Evolutionary conservation across 2,797 vertebrate species (phyloP), one percentile per base, ranked within the genome.

Genomic region (Macrochelys suwanniensis): DNA sequence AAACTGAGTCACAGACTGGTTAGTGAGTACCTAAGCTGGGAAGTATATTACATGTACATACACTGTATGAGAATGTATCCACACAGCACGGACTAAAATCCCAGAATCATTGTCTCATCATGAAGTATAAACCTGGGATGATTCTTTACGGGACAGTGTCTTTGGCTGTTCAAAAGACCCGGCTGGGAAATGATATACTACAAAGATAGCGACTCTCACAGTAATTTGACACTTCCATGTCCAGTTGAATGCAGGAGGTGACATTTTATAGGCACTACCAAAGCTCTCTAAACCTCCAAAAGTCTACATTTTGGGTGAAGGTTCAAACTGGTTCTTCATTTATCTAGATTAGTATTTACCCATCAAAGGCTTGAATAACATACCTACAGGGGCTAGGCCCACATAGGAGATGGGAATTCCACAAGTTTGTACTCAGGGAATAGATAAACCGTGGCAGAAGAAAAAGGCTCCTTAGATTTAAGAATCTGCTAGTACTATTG

Each of bases 301-400:
- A 85, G 47, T 45, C 74, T 78, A 16, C 45, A 9, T 56, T 31
- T 85, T 59, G 31, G 26, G 21, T 65, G 71, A 93, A 49, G 74
- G 31, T 3, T 53, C 1, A 6, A 76, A 87, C 87, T 45, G 26
- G 2, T 4, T 57, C 49, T 26, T 45, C 65, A 19, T 77, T 77
- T 88, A 89, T 82, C 82, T 45, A 89, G 93, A 89, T 54, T 15
- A 1, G 11, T 33, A 56, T 56, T 17, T 33, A 28, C 80, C 45
- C 77, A 91, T 71, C 26, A 82, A 86, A 87, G 92, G 17, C 84
- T 87, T 80, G 82, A 84, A 54, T 16, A 77, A 42, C 57, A 56
- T 3, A 11, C 80, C n/a, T 13, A 80, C 31, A 6, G 7, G 84
- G 77, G 5, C 50, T 47, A 85, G 68, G 25, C 61, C 82, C 86